Evolutionary conservation across 2,113 vertebrate species (phyloP).

Genomic region (Oreocharis arfaki): DNA sequence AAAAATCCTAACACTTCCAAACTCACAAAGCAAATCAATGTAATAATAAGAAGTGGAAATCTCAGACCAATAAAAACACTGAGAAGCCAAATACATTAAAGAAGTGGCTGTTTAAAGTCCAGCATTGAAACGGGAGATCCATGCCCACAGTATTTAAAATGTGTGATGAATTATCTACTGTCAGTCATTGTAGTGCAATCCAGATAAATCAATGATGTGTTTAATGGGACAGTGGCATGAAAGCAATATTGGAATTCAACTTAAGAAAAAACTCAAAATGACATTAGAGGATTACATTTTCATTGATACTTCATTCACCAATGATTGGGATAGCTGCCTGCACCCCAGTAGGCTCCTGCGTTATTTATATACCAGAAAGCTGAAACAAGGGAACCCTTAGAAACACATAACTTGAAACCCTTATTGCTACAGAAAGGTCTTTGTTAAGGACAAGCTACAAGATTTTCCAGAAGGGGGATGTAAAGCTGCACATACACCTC

Average conservation of each 20-base stretch:
- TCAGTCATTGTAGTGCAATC: neutral
- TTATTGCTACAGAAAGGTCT: neutral
- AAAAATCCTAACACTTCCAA: neutral
- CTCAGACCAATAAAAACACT: neutral
- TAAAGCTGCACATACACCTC: neutral
- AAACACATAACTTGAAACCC: neutral
- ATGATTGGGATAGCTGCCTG: neutral
- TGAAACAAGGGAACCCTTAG: neutral
- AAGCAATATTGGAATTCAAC: neutral
- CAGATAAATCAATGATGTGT: neutral
- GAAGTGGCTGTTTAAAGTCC: neutral
- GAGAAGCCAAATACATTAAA: neutral
- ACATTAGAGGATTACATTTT: neutral
- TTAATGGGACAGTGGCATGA: neutral
- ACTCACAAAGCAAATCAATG: neutral
- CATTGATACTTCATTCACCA: neutral
- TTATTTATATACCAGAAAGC: neutral
- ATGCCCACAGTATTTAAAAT: neutral
- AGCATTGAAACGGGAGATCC: neutral
- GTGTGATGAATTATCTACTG: neutral
- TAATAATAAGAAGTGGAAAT: neutral
- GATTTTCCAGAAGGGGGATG: neutral
- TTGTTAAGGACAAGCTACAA: neutral
- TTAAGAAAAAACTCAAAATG: neutral
- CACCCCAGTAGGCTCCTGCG: neutral